Percentiles rank a stretch among this genome's conserved stretches.
phyloP scores from a whole-genome alignment of 2,797 vertebrate species.

The Distichodus sexfasciatus region DNA sequence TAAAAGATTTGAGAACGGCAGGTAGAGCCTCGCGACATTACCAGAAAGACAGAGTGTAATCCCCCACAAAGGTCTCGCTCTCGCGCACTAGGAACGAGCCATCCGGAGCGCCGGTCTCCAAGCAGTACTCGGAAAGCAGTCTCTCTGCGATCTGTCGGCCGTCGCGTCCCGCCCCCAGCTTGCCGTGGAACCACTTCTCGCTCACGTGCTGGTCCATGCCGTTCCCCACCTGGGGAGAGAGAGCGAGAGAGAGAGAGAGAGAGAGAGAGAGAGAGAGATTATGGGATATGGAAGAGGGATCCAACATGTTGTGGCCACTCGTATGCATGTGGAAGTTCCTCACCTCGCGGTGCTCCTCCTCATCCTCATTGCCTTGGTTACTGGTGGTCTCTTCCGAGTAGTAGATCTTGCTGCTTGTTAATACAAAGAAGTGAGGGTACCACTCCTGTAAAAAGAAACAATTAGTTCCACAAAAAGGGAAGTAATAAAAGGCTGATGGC shows the following conservation, averaged over 20 bases:
- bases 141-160: slow-evolving; percentile 94
- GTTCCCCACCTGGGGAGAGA: slow-evolving; percentile 75
- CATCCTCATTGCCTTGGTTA: slow-evolving; percentile 93
- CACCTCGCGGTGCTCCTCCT: slow-evolving; percentile 97
- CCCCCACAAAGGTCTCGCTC: slow-evolving; percentile 97
- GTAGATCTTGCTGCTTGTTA: slow-evolving; percentile 97
- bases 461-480: too few species aligned
- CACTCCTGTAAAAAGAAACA: slow-evolving; percentile 80
- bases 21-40: slow-evolving; percentile 51
- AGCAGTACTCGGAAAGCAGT: slow-evolving; percentile 92
- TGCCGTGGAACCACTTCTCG: slow-evolving; percentile 98
- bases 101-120: slow-evolving; percentile 91
- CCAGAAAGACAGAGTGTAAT: slow-evolving; percentile 99
- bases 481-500: neutral
- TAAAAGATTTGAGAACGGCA: too few species aligned
- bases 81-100: slow-evolving; percentile 97
- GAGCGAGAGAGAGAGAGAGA: neutral
- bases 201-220: slow-evolving; percentile 92
- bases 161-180: slow-evolving; percentile 90
- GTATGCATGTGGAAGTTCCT: slow-evolving; percentile 53
- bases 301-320: too few species aligned
- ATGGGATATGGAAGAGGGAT: too few species aligned
- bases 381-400: slow-evolving; percentile 93
- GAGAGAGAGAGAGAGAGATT: neutral
- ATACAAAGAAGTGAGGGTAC: slow-evolving; percentile 97